Evolutionary conservation across 1,140 invertebrate species (phyloP).

Genomic region (Drosophila auraria): DNA sequence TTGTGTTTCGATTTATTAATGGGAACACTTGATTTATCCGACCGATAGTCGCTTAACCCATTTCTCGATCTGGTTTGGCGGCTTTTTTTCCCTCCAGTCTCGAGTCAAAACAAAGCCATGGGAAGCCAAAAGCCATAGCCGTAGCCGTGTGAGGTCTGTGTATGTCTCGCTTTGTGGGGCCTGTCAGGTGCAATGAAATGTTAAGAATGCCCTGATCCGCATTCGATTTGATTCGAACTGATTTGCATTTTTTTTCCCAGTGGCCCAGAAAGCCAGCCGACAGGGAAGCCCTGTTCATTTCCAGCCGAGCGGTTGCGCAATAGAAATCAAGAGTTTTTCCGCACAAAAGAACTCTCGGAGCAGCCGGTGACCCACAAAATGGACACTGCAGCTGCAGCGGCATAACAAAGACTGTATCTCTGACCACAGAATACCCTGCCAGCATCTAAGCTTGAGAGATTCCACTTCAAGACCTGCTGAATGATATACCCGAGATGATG

Average conservation of each 20-base stretch:
- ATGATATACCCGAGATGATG: not conserved
- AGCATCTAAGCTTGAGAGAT: not conserved
- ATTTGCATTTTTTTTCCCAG: slow-evolving; percentile 34
- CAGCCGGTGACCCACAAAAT: slow-evolving; percentile 67
- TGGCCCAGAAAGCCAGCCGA: slow-evolving; percentile 31
- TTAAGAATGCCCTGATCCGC: slow-evolving; percentile 45
- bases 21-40: slow-evolving; percentile 47
- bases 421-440: slow-evolving; percentile 22
- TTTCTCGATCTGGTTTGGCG: slow-evolving; percentile 54
- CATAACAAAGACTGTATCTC: not conserved
- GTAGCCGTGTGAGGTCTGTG: slow-evolving; percentile 31
- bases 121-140: slow-evolving; percentile 4
- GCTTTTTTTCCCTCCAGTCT: slow-evolving; percentile 17
- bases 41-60: slow-evolving; percentile 50
- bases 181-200: slow-evolving; percentile 45
- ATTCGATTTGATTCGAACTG: slow-evolving; percentile 42
- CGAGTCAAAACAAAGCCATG: slow-evolving; percentile 32
- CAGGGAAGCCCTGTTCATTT: slow-evolving; percentile 19
- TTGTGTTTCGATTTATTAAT: slow-evolving; percentile 55
- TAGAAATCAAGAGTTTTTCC: slow-evolving; percentile 65
- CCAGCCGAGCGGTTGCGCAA: slow-evolving; percentile 57
- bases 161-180: not conserved
- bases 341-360: slow-evolving; percentile 34
- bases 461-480: not conserved
- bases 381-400: slow-evolving; percentile 26